A percentile compares a stretch with the other conserved stretches of the same genome.
phyloP scores from a whole-genome alignment of 2,113 vertebrate genomes.

The Scatophagus argus region DNA sequence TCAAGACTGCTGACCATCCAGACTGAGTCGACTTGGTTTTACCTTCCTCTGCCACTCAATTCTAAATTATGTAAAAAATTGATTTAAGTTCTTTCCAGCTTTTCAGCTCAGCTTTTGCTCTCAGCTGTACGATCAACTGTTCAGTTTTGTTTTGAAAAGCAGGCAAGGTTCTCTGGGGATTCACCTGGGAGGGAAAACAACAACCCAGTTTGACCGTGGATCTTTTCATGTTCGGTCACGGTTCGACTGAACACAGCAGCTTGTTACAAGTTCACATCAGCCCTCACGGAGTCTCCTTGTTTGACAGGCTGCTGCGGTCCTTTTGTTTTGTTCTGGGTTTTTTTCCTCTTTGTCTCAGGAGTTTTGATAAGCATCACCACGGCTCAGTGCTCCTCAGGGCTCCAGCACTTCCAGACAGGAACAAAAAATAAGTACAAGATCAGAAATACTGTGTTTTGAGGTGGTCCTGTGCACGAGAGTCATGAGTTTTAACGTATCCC shows the following conservation, averaged over 20 bases:
- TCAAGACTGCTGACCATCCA: neutral
- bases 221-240: no score
- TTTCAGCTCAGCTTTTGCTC: neutral
- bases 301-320: slow-evolving; percentile 23
- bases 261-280: slow-evolving; percentile 1
- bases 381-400: slow-evolving; percentile 6
- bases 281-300: slow-evolving; percentile 1
- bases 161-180: slow-evolving; percentile 1
- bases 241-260: no score
- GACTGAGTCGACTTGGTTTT: neutral
- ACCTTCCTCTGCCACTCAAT: neutral
- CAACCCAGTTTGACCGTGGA: no score
- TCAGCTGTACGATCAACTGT: neutral
- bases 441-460: slow-evolving; percentile 8
- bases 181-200: no score
- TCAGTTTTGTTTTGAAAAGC: slow-evolving; percentile 8
- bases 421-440: slow-evolving; percentile 7
- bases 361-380: slow-evolving; percentile 25
- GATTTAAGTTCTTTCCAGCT: no score
- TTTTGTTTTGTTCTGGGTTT: no score
- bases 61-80: neutral
- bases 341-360: no score
- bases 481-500: neutral
- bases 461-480: neutral
- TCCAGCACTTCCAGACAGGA: slow-evolving; percentile 6